Conservation (phyloP, 2,888 invertebrate genomes). For the Acleris cristana region DNA sequence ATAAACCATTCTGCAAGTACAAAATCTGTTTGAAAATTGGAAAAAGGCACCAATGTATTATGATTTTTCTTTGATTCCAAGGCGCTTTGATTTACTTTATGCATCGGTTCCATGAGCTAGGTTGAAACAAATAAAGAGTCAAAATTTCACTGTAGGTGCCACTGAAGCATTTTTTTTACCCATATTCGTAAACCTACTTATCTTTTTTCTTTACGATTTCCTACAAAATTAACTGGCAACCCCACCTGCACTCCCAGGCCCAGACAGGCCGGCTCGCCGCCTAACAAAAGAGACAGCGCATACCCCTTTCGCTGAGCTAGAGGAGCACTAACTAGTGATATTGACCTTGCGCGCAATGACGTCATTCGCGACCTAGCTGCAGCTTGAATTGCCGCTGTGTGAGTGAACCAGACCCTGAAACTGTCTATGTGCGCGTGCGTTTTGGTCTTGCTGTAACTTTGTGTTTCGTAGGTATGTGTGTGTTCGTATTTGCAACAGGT, state of each 20-base stretch:
- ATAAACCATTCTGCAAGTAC: no score
- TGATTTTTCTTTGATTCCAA: no score
- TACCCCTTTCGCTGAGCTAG: slow-evolving; percentile 42
- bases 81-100: no score
- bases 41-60: no score
- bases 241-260: slow-evolving; percentile 64
- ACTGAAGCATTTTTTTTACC: no score
- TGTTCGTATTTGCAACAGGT: slow-evolving; percentile 61
- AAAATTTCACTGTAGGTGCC: no score
- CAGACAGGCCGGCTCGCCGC: slow-evolving; percentile 72
- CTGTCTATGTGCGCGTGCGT: slow-evolving; percentile 49
- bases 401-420: slow-evolving; percentile 81
- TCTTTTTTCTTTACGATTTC: not conserved
- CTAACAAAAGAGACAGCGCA: slow-evolving; percentile 50
- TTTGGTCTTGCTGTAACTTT: slow-evolving; percentile 3
- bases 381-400: slow-evolving; percentile 58
- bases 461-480: slow-evolving; percentile 42
- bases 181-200: no score
- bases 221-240: slow-evolving; percentile 25
- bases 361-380: slow-evolving; percentile 85
- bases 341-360: slow-evolving; percentile 83
- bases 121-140: no score
- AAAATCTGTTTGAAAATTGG: no score
- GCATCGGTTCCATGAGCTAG: no score
- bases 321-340: slow-evolving; percentile 66